Percentiles rank a stretch among this genome's conserved stretches.
These are phyloP conservation scores for Sterna hirundo DNA, from an alignment of 2,113 vertebrate genomes.

Conservation along the genomic window DNA sequence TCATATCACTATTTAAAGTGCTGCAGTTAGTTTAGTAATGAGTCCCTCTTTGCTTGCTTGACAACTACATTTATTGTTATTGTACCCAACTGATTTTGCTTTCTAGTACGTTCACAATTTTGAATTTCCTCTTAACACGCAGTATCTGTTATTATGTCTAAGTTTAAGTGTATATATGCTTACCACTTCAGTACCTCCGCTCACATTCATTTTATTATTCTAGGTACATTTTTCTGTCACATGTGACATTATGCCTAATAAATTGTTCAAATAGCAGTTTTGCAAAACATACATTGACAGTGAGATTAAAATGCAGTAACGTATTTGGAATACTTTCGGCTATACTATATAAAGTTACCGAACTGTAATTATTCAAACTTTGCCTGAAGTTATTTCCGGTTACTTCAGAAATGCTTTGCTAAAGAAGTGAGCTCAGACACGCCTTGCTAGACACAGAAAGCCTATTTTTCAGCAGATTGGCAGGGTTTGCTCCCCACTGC, in stretches of 20 bases:
- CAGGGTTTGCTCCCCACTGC: background rate
- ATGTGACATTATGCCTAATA: background rate
- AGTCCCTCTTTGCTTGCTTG: constrained; percentile 28
- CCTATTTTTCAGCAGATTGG: background rate
- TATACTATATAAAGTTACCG: background rate
- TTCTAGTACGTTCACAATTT: background rate
- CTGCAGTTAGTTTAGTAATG: constrained; percentile 24
- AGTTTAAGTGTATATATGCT: background rate
- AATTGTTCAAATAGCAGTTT: background rate
- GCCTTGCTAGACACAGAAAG: background rate
- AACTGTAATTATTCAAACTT: background rate
- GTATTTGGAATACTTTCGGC: background rate
- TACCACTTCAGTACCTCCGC: background rate
- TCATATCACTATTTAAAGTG: background rate
- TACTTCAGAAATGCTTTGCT: background rate
- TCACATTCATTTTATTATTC: background rate
- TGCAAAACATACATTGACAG: background rate
- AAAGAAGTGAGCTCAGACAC: background rate
- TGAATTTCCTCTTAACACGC: background rate
- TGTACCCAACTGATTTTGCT: constrained; percentile 16
- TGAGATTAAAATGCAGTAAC: background rate
- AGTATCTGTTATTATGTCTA: background rate
- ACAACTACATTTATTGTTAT: constrained; percentile 41
- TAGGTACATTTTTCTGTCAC: background rate
- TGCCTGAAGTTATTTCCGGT: background rate